Conservation (phyloP, 64 coral and sea anemone species). For the Porites australiensis region DNA sequence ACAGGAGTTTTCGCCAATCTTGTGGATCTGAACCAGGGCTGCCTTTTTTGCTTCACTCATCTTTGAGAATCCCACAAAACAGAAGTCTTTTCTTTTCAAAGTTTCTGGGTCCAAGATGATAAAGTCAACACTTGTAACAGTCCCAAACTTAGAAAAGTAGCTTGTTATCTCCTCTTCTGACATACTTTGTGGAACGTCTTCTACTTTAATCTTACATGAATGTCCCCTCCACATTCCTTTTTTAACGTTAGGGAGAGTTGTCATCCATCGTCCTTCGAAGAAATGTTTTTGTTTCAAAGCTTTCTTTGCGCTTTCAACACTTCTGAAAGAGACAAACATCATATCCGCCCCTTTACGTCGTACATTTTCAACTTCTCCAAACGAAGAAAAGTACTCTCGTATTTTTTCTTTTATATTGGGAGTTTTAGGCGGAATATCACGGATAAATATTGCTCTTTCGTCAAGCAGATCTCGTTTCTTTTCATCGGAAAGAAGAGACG, state of each 20-base stretch:
- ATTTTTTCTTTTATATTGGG: background rate
- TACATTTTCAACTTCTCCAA: conserved; percentile 3
- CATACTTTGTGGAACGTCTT: background rate
- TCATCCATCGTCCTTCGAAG: conserved; percentile 7
- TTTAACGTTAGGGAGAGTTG: background rate
- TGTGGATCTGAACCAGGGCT: background rate
- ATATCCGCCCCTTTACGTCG: background rate
- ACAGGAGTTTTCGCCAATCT: background rate
- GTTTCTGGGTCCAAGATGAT: background rate
- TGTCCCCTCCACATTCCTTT: background rate
- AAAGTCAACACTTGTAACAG: conserved; percentile 2
- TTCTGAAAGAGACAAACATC: background rate
- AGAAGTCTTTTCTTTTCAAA: conserved; percentile 3
- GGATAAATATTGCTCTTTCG: conserved; percentile 3
- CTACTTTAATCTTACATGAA: conserved; percentile 6
- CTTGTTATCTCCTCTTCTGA: background rate
- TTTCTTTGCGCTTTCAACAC: background rate
- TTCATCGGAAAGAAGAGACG: background rate
- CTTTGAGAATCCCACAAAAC: conserved; percentile 9
- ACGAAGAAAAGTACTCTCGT: conserved; percentile 10
- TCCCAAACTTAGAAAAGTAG: conserved; percentile 11
- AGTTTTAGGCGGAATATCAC: background rate
- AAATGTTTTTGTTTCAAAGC: conserved; percentile 19
- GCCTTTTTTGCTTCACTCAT: background rate
- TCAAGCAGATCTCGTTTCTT: background rate